Conservation (phyloP, 2,888 invertebrate genomes). For the Drosophila conformis region DNA sequence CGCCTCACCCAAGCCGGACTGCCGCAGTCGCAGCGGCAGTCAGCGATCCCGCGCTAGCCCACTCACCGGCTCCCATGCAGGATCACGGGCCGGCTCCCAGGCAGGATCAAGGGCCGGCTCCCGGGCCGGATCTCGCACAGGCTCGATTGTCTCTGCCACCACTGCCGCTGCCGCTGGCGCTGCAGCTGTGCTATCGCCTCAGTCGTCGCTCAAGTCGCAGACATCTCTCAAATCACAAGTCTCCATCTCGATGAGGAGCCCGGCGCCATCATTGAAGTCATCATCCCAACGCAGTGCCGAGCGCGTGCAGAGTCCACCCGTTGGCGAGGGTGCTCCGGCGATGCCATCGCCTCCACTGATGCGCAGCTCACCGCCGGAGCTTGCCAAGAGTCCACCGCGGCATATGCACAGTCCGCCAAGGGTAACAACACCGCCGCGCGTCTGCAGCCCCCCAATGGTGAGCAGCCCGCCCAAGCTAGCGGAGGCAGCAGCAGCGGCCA, state of each 20-base stretch:
- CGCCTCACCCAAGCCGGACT: slow-evolving; percentile 57
- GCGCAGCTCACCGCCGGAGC: slow-evolving; percentile 76
- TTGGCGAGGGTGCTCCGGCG: slow-evolving; percentile 77
- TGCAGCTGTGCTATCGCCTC: slow-evolving; percentile 66
- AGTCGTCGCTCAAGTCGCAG: slow-evolving; percentile 72
- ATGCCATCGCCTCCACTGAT: slow-evolving; percentile 81
- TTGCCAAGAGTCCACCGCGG: slow-evolving; percentile 69
- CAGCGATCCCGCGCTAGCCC: slow-evolving; percentile 52
- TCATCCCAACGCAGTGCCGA: slow-evolving; percentile 58
- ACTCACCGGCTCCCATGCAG: slow-evolving; percentile 49
- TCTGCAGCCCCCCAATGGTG: slow-evolving; percentile 80
- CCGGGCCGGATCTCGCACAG: slow-evolving; percentile 70
- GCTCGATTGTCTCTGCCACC: slow-evolving; percentile 73
- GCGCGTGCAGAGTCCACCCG: slow-evolving; percentile 74
- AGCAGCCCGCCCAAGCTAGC: slow-evolving; percentile 78
- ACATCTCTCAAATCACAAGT: slow-evolving; percentile 53
- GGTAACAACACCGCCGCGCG: slow-evolving; percentile 79
- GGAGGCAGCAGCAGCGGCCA: slow-evolving; percentile 66
- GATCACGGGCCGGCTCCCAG: slow-evolving; percentile 63
- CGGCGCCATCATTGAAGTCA: slow-evolving; percentile 71
- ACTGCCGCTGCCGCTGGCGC: slow-evolving; percentile 35
- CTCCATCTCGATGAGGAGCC: slow-evolving; percentile 71
- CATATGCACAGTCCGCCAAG: slow-evolving; percentile 81
- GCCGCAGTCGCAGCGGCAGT: slow-evolving; percentile 75
- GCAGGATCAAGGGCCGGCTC: slow-evolving; percentile 68